Evolutionary conservation across 2,888 invertebrate species (phyloP), one percentile per base, ranked within the genome.

Genomic region (Rugalucina vietnamica): DNA sequence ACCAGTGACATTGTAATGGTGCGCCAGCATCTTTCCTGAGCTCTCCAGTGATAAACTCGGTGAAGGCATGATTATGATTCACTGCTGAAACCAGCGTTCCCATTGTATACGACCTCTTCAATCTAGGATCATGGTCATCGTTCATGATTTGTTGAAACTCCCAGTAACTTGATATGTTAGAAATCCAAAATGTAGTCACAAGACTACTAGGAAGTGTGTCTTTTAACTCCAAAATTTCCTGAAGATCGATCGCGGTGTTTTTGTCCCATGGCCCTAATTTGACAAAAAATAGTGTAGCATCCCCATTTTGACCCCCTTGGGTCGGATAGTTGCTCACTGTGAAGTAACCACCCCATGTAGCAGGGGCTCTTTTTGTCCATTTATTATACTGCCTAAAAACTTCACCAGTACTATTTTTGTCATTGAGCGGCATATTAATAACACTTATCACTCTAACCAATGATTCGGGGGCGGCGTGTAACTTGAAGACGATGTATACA

Each of bases 311-410:
- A 49, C 29, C 12, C 0, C 1, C 29, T 10, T 50, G 54, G 10
- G 18, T 39, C n/a, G 72, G 71, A 21, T 12, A n/a, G 43, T 88
- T 88, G 24, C 77, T 54, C 1, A 82, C n/a, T 1, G 88, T 1
- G 27, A 76, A 83, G 65, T 90, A 90, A 0, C 89, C 89, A 2
- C 89, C 89, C 86, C 86, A 90, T 49, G 82, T 70, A 8, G 32
- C 29, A 0, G 89, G 89, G 5, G 65, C 73, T n/a, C 71, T 60
- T 12, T 88, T 24, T 0, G 81, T 39, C 18, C 69, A 71, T 1
- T 71, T 43, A 12, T 39, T 76, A 0, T 70, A 34, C 84, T 79
- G 27, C 34, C 32, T 14, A 49, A 65, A n/a, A 14, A 57, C 60
- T 0, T 49, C 72, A n/a, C n/a, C n/a, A n/a, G n/a, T n/a, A n/a